Conservation (phyloP, 2,797 vertebrate genomes). For the Menidia menidia region DNA sequence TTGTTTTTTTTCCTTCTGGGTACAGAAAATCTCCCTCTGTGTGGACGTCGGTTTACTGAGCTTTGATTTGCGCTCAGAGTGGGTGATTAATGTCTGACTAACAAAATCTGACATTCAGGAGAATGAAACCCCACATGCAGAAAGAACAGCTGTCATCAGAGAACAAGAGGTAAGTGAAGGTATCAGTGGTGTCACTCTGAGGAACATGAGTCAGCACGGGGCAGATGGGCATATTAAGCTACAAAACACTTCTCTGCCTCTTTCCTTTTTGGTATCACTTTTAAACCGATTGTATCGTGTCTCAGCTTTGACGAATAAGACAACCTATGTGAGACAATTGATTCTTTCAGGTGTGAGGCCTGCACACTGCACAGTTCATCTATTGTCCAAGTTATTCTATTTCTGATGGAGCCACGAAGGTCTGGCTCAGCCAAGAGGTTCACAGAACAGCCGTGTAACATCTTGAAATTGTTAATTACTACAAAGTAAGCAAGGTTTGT, state of each 20-base stretch:
- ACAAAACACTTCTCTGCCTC: constrained; percentile 20
- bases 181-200: constrained; percentile 26
- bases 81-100: constrained; percentile 23
- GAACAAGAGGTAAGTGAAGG: constrained; percentile 31
- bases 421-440: constrained; percentile 16
- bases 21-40: constrained; percentile 29
- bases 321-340: constrained; percentile 53
- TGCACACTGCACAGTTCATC: constrained; percentile 40
- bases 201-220: constrained; percentile 58
- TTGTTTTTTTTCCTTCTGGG: constrained; percentile 32
- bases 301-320: constrained; percentile 40
- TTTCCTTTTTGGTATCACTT: constrained; percentile 9
- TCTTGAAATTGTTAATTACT: constrained; percentile 8
- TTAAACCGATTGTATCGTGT: constrained; percentile 26
- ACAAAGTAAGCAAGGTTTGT: constrained; percentile 3
- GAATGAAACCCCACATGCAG: neutral
- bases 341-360: constrained; percentile 38
- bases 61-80: constrained; percentile 26
- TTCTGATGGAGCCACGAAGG: constrained; percentile 10
- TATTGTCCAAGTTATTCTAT: constrained; percentile 31
- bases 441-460: neutral
- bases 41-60: constrained; percentile 38
- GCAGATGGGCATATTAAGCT: constrained; percentile 50
- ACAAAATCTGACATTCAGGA: constrained; percentile 32
- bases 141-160: constrained; percentile 27